Percentiles rank a stretch among this genome's conserved stretches.
Evolutionary conservation across 1,140 invertebrate genomes (phyloP).

Genomic region (Hestina assimilis): DNA sequence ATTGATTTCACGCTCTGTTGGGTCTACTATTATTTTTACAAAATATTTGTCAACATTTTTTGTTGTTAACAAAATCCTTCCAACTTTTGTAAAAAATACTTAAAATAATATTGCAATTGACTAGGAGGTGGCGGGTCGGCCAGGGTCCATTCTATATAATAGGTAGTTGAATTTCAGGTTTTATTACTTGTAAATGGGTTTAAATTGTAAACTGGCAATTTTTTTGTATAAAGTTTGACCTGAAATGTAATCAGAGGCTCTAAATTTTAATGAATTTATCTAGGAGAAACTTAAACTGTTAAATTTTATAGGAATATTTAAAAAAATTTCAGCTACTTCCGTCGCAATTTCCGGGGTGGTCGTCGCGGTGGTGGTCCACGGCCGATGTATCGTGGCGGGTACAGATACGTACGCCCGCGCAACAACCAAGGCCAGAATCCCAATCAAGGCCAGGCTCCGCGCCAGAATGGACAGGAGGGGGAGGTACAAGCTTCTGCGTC

Average conservation of each 20-base stretch:
- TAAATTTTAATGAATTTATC: background rate
- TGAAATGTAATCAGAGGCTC: background rate
- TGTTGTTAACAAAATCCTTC: too few species aligned
- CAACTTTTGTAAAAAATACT: too few species aligned
- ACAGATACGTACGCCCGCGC: slow-evolving; percentile 58
- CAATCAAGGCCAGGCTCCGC: slow-evolving; percentile 27
- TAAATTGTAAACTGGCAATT: too few species aligned
- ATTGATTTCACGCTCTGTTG: too few species aligned
- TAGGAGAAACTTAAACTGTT: background rate
- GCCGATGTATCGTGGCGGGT: slow-evolving; percentile 62
- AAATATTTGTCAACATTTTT: too few species aligned
- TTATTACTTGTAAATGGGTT: too few species aligned
- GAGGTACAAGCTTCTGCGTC: slow-evolving; percentile 45
- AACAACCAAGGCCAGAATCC: slow-evolving; percentile 39
- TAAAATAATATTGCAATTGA: too few species aligned
- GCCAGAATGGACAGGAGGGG: slow-evolving; percentile 36
- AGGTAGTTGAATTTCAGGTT: too few species aligned
- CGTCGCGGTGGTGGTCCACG: slow-evolving; percentile 63
- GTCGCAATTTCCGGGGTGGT: slow-evolving; percentile 70
- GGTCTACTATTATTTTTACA: too few species aligned
- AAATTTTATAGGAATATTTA: background rate
- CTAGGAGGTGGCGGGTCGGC: too few species aligned
- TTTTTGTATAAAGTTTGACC: too few species aligned
- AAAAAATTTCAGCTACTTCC: slow-evolving; percentile 51
- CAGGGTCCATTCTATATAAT: too few species aligned